Evolutionary conservation across 2,113 vertebrate genomes (phyloP).

Genomic region (Elgaria multicarinata): DNA sequence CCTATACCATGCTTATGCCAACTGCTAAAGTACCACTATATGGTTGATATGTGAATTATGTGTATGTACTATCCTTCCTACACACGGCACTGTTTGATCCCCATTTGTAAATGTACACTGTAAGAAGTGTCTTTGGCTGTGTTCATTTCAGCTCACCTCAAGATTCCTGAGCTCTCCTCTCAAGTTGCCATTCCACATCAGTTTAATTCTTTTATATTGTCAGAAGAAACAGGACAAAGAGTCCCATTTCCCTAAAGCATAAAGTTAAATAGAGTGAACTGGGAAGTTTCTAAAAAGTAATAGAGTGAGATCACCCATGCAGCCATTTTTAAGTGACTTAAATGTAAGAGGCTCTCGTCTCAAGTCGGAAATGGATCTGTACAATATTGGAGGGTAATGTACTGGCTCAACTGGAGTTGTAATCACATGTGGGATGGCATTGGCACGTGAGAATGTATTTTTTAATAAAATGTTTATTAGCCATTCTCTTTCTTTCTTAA

Average conservation of each 20-base stretch:
- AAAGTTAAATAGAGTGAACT: constrained; percentile 64
- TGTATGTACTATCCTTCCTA: too few species aligned
- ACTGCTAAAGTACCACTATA: too few species aligned
- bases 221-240: constrained; percentile 40
- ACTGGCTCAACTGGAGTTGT: neutral
- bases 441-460: neutral
- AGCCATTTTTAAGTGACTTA: constrained; percentile 20
- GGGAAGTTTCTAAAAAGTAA: constrained; percentile 57
- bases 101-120: neutral
- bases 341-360: neutral
- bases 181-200: fast-evolving
- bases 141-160: neutral
- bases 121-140: neutral
- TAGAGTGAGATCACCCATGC: constrained; percentile 53
- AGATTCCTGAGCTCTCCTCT: neutral
- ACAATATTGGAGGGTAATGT: constrained; percentile 8
- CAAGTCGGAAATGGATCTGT: neutral
- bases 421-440: neutral
- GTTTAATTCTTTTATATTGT: neutral
- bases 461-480: constrained; percentile 20
- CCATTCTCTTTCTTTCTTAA: neutral
- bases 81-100: neutral
- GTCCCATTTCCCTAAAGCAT: constrained; percentile 47
- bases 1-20: too few species aligned
- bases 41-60: too few species aligned